A percentile compares a stretch with the other conserved stretches of the same genome.
Conservation (phyloP, 1,140 invertebrate species). For the Oryzaephilus surinamensis region DNA sequence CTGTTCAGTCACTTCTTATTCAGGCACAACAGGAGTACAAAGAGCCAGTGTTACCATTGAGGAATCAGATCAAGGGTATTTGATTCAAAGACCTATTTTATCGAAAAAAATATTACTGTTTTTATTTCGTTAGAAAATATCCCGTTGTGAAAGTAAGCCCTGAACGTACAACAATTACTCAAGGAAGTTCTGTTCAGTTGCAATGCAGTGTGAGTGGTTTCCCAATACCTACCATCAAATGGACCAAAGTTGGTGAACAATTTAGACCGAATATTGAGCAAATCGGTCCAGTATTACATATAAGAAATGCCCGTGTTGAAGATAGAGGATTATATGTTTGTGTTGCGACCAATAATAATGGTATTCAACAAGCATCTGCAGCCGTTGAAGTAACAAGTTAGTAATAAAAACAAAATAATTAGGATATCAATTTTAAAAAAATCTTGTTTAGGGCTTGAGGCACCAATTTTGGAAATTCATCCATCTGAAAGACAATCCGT, state of each 20-base stretch:
- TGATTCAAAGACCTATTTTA: not conserved
- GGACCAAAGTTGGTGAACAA: constrained; percentile 60
- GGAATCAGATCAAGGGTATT: constrained; percentile 10
- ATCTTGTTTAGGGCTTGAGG: no score
- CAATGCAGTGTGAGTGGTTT: constrained; percentile 60
- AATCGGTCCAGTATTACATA: constrained; percentile 56
- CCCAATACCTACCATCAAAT: constrained; percentile 61
- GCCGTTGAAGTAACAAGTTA: constrained; percentile 80
- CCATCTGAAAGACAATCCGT: constrained; percentile 55
- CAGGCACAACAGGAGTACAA: constrained; percentile 27
- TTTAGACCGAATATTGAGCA: constrained; percentile 53
- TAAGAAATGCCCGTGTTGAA: constrained; percentile 55
- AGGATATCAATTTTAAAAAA: no score
- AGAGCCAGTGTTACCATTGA: constrained; percentile 37
- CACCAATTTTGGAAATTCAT: constrained; percentile 66
- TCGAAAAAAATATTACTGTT: not conserved
- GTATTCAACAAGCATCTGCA: constrained; percentile 52
- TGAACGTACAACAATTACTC: constrained; percentile 58
- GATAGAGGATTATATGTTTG: constrained; percentile 78
- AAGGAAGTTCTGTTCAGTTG: constrained; percentile 66
- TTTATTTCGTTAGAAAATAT: constrained; percentile 25
- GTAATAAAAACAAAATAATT: no score
- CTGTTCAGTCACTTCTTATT: constrained; percentile 51
- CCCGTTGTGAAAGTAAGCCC: constrained; percentile 52
- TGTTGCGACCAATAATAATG: constrained; percentile 45